Evolutionary conservation across 2,888 invertebrate species (phyloP), one percentile per base, ranked within the genome.

Genomic region (Lycophotia porphyrea): DNA sequence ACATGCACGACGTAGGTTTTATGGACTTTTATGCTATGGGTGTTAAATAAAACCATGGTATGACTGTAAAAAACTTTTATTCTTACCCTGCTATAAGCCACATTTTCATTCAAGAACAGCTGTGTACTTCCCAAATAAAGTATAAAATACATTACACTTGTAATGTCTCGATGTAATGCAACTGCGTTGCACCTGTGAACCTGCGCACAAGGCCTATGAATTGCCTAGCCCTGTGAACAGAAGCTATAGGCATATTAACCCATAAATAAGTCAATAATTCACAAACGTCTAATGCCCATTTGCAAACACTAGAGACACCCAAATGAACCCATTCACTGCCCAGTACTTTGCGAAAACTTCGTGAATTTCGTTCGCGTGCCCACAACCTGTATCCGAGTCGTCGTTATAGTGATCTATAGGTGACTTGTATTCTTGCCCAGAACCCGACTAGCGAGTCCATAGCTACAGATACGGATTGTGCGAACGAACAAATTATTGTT

Each of bases 1-100:
- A 44, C 24, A 24, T 49, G 49, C 55, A 27, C 5, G 61, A 61
- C 36, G 31, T 34, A 34, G 61, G 36, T 61, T 21, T 61, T 18
- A 15, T 18, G 27, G 55, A 55, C 27, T 18, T 55, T 18, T n/a
- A n/a, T 18, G 27, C 2, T 55, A 7, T 1, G 55, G 39, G 36
- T 64, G 3, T 15, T 36, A 84, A 82, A 85, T 84, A 77, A 82
- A 82, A 82, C 72, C 21, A 85, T 21, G 1, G 21, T 2, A 31
- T 34, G 47, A 27, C 15, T 49, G 49, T 49, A 52, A 70, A 72
- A 72, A 69, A n/a, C 21, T 49, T 84, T 82, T 81, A 76, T 84
- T 82, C 7, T 42, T 36, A 76, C 63, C 52, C 63, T 73, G 31
- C 13, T 34, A 74, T 21, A 11, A 69, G 9, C 15, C 52, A 69